phyloP scores from a whole-genome alignment of 1,140 invertebrate genomes.

The Ceratoteleas bidentatus region DNA sequence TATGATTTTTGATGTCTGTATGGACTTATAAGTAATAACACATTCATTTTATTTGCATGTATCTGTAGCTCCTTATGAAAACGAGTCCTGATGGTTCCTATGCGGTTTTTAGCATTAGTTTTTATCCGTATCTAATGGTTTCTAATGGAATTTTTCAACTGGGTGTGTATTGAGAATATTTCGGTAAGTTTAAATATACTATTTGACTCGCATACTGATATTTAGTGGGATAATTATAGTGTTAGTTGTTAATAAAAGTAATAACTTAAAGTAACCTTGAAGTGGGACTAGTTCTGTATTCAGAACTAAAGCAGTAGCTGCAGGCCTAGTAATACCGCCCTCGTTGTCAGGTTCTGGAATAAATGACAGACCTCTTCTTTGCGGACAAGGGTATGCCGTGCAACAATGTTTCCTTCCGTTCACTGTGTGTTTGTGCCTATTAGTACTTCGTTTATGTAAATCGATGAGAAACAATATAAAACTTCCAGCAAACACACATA shows the following conservation, averaged over 20 bases:
- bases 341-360: slow-evolving; percentile 84
- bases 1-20: no score
- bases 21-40: no score
- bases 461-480: slow-evolving; percentile 90
- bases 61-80: no score
- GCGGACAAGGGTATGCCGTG: slow-evolving; percentile 82
- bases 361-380: slow-evolving; percentile 83
- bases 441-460: slow-evolving; percentile 86
- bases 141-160: no score
- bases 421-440: slow-evolving; percentile 86
- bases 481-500: slow-evolving; percentile 88
- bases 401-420: slow-evolving; percentile 83
- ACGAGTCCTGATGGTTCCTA: no score
- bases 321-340: slow-evolving; percentile 76
- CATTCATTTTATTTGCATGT: no score
- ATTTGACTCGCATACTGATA: no score
- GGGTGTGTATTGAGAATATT: no score
- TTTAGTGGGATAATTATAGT: no score
- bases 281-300: slow-evolving; percentile 72
- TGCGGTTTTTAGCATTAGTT: no score
- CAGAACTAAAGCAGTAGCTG: slow-evolving; percentile 78
- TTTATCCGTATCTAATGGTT: no score
- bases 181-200: no score
- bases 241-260: not conserved
- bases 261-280: slow-evolving; percentile 61